Evolutionary conservation across 2,888 invertebrate species (phyloP).

Genomic region (Caenorhabditis doughertyi): DNA sequence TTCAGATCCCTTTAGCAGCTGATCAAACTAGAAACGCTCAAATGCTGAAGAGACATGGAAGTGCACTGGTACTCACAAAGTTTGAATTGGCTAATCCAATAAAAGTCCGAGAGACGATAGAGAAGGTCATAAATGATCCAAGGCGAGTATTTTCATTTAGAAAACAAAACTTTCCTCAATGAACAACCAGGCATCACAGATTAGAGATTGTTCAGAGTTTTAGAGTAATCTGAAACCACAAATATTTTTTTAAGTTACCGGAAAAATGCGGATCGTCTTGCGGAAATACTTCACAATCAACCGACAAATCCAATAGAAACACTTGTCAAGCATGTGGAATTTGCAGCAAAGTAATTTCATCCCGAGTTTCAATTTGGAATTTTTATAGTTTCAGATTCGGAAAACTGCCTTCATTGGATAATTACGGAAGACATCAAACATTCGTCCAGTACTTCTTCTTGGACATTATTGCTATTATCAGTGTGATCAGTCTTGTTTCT

Average conservation of each 20-base stretch:
- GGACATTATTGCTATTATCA: slow-evolving; percentile 18
- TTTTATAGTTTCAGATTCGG: slow-evolving; percentile 40
- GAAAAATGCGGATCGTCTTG: slow-evolving; percentile 55
- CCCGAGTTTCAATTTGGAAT: neutral
- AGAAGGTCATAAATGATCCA: slow-evolving; percentile 4
- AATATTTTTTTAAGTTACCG: slow-evolving; percentile 16
- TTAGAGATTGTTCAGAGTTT: too few relatives aligned
- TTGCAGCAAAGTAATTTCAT: slow-evolving; percentile 24
- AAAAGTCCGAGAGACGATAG: slow-evolving; percentile 12
- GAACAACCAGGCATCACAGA: too few relatives aligned
- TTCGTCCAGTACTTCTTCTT: slow-evolving; percentile 28
- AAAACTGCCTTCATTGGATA: slow-evolving; percentile 46
- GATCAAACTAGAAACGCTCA: slow-evolving; percentile 55
- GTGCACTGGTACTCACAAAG: slow-evolving; percentile 63
- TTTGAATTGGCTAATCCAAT: slow-evolving; percentile 53
- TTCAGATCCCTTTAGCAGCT: slow-evolving; percentile 56
- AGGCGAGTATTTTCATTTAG: neutral
- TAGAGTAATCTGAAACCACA: neutral
- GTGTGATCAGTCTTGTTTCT: neutral
- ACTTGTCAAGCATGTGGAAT: slow-evolving; percentile 68
- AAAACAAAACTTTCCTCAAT: too few relatives aligned
- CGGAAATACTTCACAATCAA: slow-evolving; percentile 60
- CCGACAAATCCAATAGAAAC: slow-evolving; percentile 66
- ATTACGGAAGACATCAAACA: slow-evolving; percentile 24
- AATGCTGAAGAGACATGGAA: slow-evolving; percentile 63